Conservation (phyloP, 2,113 vertebrate genomes). For the Callithrix jacchus region DNA sequence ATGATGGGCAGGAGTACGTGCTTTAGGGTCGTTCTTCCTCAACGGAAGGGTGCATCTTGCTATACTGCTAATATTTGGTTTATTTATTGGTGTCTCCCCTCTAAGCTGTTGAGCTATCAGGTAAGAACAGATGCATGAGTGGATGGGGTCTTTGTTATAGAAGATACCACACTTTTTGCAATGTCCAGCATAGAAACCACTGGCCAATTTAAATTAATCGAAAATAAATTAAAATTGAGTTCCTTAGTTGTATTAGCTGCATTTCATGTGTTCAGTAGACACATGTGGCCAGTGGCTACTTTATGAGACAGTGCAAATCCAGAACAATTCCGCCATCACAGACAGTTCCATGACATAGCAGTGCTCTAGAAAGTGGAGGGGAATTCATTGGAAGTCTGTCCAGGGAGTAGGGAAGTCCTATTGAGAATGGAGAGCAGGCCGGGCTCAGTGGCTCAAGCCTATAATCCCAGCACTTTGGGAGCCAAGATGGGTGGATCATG, state of each 20-base stretch:
- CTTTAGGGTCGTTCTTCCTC: background rate
- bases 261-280: background rate
- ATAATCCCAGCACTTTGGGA: no score
- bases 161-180: background rate
- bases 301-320: background rate
- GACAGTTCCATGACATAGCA: background rate
- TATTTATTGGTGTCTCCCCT: background rate
- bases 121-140: background rate
- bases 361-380: background rate
- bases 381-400: background rate
- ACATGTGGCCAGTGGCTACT: background rate
- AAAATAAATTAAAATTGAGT: background rate
- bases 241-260: background rate
- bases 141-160: background rate
- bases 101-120: background rate
- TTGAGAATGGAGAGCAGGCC: accelerated
- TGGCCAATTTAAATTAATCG: background rate
- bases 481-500: no score
- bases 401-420: no score
- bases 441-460: no score
- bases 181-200: background rate
- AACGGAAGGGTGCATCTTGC: background rate
- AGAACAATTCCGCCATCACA: background rate
- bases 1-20: background rate
- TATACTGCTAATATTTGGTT: background rate